Percentiles rank a stretch among this genome's conserved stretches.
phyloP scores from a whole-genome alignment of 2,797 vertebrate genomes.

The Sphenodon punctatus region DNA sequence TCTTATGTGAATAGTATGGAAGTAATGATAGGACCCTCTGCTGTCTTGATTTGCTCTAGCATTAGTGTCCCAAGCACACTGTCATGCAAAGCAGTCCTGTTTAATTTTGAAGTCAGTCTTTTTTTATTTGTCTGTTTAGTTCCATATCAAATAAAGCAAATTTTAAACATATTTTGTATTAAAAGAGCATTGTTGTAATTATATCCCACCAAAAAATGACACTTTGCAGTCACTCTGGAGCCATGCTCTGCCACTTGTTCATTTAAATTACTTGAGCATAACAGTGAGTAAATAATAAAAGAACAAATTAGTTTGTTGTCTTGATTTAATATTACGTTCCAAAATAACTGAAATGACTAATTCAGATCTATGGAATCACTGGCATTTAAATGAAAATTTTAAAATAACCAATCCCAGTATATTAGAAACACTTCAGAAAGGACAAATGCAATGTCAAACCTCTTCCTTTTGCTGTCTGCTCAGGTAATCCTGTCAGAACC shows the following conservation, averaged over 20 bases:
- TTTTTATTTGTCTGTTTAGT: not conserved
- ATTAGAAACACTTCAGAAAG: not conserved
- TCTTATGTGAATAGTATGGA: too few species aligned
- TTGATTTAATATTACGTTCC: not conserved
- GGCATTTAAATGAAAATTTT: not conserved
- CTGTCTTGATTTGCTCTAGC: too few species aligned
- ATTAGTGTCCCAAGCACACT: too few species aligned
- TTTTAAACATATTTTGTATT: fast-evolving
- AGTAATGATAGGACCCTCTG: too few species aligned
- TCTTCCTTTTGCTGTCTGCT: not conserved
- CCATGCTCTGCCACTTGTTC: not conserved
- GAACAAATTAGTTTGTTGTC: fast-evolving
- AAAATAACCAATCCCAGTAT: not conserved
- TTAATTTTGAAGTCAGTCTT: not conserved
- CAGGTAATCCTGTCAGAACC: not conserved
- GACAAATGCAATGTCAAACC: not conserved
- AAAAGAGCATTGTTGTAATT: not conserved
- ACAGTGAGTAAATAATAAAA: not conserved
- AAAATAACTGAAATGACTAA: not conserved
- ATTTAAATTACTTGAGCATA: not conserved
- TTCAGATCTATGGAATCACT: not conserved
- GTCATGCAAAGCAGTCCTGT: not conserved
- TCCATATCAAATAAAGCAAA: not conserved
- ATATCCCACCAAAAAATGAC: not conserved
- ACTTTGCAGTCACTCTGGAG: not conserved